Evolutionary conservation across 2,888 invertebrate genomes (phyloP).

Genomic region (Aleiodes leptofemur): DNA sequence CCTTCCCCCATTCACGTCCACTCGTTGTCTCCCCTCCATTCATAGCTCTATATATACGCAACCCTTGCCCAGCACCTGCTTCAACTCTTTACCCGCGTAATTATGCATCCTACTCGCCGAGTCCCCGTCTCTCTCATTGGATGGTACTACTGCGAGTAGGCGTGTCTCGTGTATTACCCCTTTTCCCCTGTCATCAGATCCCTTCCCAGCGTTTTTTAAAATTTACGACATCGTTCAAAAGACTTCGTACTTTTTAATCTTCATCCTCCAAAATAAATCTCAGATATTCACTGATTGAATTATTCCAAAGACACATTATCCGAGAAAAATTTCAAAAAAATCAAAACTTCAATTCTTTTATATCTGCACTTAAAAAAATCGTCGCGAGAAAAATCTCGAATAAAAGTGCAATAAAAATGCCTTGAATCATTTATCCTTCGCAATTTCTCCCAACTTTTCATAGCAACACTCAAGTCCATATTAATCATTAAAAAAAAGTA

Average conservation of each 20-base stretch:
- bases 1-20: constrained; percentile 57
- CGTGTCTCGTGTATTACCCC: constrained; percentile 57
- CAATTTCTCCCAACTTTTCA: neutral
- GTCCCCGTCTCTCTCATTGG: constrained; percentile 61
- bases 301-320: no score
- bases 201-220: constrained; percentile 15
- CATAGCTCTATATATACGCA: constrained; percentile 15
- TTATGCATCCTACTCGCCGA: constrained; percentile 63
- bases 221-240: no score
- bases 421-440: neutral
- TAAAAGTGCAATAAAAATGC: neutral
- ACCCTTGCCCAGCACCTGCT: constrained; percentile 64
- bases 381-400: neutral
- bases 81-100: constrained; percentile 63
- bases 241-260: no score
- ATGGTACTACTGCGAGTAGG: constrained; percentile 57
- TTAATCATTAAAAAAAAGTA: constrained; percentile 18
- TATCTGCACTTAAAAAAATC: constrained; percentile 16
- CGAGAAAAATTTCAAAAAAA: no score
- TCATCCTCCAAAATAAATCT: no score
- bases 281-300: no score
- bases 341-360: neutral
- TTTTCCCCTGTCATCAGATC: constrained; percentile 60
- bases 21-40: neutral
- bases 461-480: neutral